Conservation (phyloP, 2,888 invertebrate species). For the Crioceris asparagi region DNA sequence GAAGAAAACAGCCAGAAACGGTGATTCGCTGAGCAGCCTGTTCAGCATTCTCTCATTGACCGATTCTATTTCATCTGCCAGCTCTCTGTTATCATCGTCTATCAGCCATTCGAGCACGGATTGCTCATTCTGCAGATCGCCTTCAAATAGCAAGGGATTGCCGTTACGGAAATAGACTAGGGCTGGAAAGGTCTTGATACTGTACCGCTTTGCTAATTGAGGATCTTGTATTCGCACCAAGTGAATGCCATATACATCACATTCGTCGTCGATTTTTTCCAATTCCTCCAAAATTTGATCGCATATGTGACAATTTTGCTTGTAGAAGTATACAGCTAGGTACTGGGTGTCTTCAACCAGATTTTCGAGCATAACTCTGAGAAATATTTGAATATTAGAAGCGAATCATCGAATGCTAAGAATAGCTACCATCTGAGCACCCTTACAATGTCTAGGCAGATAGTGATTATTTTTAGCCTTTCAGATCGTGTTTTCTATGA, state of each 20-base stretch:
- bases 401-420: not conserved
- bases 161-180: slow-evolving; percentile 83
- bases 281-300: slow-evolving; percentile 80
- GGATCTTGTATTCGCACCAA: slow-evolving; percentile 90
- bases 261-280: slow-evolving; percentile 83
- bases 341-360: slow-evolving; percentile 88
- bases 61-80: slow-evolving; percentile 89
- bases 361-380: slow-evolving; percentile 64
- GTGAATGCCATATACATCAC: slow-evolving; percentile 85
- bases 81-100: slow-evolving; percentile 85
- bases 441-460: too few species aligned
- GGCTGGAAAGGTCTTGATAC: slow-evolving; percentile 89
- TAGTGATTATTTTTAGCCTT: slow-evolving; percentile 56
- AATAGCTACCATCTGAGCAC: not conserved
- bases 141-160: slow-evolving; percentile 80
- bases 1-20: slow-evolving; percentile 82
- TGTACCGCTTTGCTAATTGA: slow-evolving; percentile 68
- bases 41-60: slow-evolving; percentile 85
- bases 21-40: slow-evolving; percentile 72
- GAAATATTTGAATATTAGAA: not conserved
- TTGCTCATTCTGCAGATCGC: slow-evolving; percentile 85
- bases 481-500: too few species aligned
- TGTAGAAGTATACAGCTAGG: slow-evolving; percentile 86
- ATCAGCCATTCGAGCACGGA: slow-evolving; percentile 86
- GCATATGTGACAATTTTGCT: slow-evolving; percentile 84